Percentiles rank a stretch among this genome's conserved stretches.
phyloP scores from a whole-genome alignment of 1,140 invertebrate species.

The Temnothorax nylanderi region DNA sequence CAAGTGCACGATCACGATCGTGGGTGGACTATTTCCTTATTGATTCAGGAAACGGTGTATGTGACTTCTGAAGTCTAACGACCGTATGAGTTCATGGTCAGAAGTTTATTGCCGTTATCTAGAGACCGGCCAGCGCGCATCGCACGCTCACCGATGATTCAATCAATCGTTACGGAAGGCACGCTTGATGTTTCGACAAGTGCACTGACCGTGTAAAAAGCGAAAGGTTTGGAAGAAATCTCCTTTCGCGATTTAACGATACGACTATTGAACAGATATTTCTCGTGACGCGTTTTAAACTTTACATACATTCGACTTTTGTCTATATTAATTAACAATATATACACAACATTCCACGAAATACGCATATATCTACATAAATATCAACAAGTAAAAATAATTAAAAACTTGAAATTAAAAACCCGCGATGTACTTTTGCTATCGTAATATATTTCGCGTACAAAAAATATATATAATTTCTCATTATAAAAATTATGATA shows the following conservation, averaged over 20 bases:
- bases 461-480: background rate
- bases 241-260: background rate
- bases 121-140: background rate
- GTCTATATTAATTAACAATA: background rate
- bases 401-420: background rate
- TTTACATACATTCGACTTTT: background rate
- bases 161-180: slow-evolving; percentile 17
- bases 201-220: background rate
- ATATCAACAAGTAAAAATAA: background rate
- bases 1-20: slow-evolving; percentile 16
- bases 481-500: background rate
- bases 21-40: slow-evolving; percentile 41
- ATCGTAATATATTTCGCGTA: background rate
- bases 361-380: background rate
- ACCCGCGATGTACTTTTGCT: background rate
- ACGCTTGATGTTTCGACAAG: background rate
- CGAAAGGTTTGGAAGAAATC: background rate
- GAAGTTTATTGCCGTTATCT: slow-evolving; percentile 6
- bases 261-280: background rate
- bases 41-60: slow-evolving; percentile 47
- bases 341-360: background rate
- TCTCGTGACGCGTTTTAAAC: background rate
- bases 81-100: slow-evolving; percentile 28
- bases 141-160: background rate
- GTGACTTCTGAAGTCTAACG: slow-evolving; percentile 19